Base-by-base conservation (phyloP, 2,888 invertebrate species). In the Erebia palarica region DNA sequence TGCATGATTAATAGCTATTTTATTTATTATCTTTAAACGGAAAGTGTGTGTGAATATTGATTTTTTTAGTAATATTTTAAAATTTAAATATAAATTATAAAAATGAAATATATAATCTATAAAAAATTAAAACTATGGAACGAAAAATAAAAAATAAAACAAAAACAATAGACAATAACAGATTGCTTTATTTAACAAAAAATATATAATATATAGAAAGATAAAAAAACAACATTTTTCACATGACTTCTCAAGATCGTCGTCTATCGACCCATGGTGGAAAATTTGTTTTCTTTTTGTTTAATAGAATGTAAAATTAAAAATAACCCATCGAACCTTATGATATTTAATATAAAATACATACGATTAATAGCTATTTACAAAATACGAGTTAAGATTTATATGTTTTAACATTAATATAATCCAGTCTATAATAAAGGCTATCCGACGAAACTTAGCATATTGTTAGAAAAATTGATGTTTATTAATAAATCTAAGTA, bases 161-260 rank as follows among this genome's bases (percentile, higher is more conserved):
- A 84, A 92, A 90, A 88, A 81, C 81, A 78, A 84, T 90, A 88
- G 91, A 92, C 92, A 92, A 92, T 93, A 93, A 93, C 93, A 92
- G 89, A 90, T 92, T 92, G 91, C 91, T 93, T 93, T 93, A 93
- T 93, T 92, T 92, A 93, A 93, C 93, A 93, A 93, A 92, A 92
- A 92, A 92, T 92, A 92, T 92, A 92, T 91, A 91, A 91, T 91
- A 92, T 92, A 91, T 90, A 90, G 87, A 91, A 89, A 88, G 81
- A 77, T 73, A 85, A 87, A 63, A 58, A 92, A 92, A 92, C 90
- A 88, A 88, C 77, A 84, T 86, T 89, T 90, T 89, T 83, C 89
- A 91, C 90, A 85, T 87, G 86, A 86, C 84, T 82, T 80, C 83
- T 82, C 80, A 82, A 86, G 85, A 84, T 74, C 64, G 51, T 70